Base-by-base conservation (phyloP, 2,113 vertebrate genomes). In the Anoura caudifer region DNA sequence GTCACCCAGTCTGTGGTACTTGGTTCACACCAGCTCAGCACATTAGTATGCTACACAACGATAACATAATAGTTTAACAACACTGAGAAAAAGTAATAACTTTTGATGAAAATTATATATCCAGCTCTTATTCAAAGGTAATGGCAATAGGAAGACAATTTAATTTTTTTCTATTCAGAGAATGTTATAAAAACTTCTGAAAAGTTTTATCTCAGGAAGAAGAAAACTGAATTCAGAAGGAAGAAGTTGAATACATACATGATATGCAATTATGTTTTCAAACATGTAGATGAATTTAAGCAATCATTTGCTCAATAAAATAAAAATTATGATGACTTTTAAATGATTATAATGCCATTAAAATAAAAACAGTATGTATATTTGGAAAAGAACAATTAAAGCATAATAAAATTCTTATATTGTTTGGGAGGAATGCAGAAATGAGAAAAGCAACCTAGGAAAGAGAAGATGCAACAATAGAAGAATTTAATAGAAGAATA, bases 221-320 rank as follows among this genome's bases (percentile, higher is more conserved):
- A 90, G 19, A 80, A 67, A 80, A 90, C 24, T 80, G 13, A 45
- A 91, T 31, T 61, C 41, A 73, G 52, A 86, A 88, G 28, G n/a
- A 87, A 87, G 31, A 41, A 90, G 67, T 36, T 73, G 12, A 26
- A 72, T 79, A 14, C 17, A 45, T 22, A 4, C 20, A 73, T 80
- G 15, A 26, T 65, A 67, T 67, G 15, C 22, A 80, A 47, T 73
- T 84, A 43, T 14, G 38, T 15, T 92, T 80, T n/a, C 36, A 56
- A 88, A 63, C 4, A 12, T 56, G 4, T 7, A 70, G 45, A 47
- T 31, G 52, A 76, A 82, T 45, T 81, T 86, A 47, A 86, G 31
- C 6, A 92, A 86, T 43, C 20, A 84, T 79, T 72, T 85, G n/a
- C 45, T 81, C 38, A 80, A 50, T 79, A 89, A 92, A 96, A 72